Percentiles rank a stretch among this genome's conserved stretches.
Conservation (phyloP, 2,113 vertebrate genomes). For the Pelobates fuscus region DNA sequence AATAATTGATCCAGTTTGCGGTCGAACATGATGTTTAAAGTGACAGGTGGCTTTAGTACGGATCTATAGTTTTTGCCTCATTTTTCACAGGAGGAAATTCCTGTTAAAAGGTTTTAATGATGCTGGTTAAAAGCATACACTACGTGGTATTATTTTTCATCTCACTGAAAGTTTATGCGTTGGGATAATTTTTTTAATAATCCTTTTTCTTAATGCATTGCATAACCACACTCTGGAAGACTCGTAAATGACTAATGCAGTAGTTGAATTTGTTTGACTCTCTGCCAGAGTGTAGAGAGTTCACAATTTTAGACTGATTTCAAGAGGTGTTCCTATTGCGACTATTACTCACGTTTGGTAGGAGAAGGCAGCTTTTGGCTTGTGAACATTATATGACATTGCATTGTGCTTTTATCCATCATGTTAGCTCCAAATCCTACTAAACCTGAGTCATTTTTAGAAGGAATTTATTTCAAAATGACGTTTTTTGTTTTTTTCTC, state of each 20-base stretch:
- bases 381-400: not conserved
- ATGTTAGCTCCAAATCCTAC: too few relatives aligned
- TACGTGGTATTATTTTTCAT: not conserved
- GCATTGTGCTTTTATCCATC: not conserved
- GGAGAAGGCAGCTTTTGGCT: not conserved
- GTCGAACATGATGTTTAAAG: slow-evolving; percentile 13
- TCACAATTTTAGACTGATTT: slow-evolving; percentile 18
- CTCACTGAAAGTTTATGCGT: not conserved
- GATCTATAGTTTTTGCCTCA: not conserved
- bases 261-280: not conserved
- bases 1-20: slow-evolving; percentile 30
- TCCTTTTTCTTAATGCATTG: not conserved
- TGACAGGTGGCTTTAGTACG: slow-evolving; percentile 10
- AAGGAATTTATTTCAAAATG: too few relatives aligned
- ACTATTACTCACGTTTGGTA: not conserved
- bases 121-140: not conserved
- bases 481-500: too few relatives aligned
- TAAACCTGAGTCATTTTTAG: too few relatives aligned
- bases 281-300: not conserved
- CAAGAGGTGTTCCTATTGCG: not conserved
- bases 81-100: slow-evolving; percentile 26
- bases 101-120: slow-evolving; percentile 14
- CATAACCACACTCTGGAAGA: not conserved
- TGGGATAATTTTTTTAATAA: slow-evolving; percentile 17
- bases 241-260: not conserved